These are phyloP conservation scores for Prunella himalayana DNA, from an alignment of 2,113 vertebrate genomes.

Conservation along the genomic window DNA sequence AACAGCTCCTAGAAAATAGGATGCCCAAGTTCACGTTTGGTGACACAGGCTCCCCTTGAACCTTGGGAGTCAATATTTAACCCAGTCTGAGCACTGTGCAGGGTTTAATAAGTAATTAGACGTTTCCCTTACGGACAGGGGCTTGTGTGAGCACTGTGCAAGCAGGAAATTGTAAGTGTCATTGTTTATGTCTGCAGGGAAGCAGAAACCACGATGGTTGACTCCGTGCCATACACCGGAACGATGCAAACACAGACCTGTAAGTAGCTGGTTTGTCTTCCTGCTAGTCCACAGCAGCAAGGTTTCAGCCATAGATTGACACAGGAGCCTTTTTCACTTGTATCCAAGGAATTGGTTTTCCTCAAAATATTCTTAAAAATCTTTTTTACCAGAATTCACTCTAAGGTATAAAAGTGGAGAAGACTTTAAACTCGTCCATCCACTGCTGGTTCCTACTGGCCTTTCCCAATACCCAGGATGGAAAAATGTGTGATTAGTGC, in stretches of 20 bases:
- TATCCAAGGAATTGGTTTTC: not conserved
- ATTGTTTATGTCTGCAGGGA: slow-evolving; percentile 74
- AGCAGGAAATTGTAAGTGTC: slow-evolving; percentile 76
- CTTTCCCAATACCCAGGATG: not conserved
- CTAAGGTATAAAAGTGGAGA: not conserved
- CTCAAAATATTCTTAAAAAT: not conserved
- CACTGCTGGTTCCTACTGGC: not conserved
- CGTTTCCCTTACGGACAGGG: not conserved
- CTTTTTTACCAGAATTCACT: not conserved
- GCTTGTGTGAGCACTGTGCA: not conserved
- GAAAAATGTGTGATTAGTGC: not conserved
- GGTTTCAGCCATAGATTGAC: not conserved
- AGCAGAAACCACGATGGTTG: slow-evolving; percentile 60
- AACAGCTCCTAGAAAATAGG: not conserved
- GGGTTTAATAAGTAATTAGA: slow-evolving; percentile 61
- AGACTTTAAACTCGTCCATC: not conserved
- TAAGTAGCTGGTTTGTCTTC: not conserved
- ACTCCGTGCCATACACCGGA: slow-evolving; percentile 28
- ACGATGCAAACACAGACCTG: not conserved
- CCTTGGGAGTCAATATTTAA: slow-evolving; percentile 42
- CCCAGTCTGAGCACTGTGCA: not conserved
- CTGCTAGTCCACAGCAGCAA: not conserved
- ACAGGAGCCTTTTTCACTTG: not conserved
- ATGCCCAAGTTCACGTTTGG: not conserved
- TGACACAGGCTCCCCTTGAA: not conserved